Conservation (phyloP, 53 echinoderm and acorn worm species). For the Crossaster papposus region DNA sequence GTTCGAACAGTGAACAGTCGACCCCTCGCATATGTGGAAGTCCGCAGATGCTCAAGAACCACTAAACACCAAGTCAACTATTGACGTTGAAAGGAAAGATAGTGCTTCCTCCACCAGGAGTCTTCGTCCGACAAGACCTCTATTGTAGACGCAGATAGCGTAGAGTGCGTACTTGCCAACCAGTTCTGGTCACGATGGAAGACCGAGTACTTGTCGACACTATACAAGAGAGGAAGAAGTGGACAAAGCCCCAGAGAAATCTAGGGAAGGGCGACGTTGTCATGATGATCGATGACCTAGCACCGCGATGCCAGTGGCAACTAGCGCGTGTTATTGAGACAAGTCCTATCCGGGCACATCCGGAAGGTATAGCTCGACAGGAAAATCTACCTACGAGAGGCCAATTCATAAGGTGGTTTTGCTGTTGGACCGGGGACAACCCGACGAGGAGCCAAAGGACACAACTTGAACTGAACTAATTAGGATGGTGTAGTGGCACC, state of each 20-base stretch:
- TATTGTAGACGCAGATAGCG: slow-evolving; percentile 43
- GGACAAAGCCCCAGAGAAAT: slow-evolving; percentile 27
- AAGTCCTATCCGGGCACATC: not conserved
- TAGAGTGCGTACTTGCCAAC: slow-evolving; percentile 33
- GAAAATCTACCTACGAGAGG: too few species aligned
- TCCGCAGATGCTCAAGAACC: too few species aligned
- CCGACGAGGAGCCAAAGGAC: too few species aligned
- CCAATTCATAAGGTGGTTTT: too few species aligned
- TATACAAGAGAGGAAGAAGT: not conserved
- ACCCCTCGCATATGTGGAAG: slow-evolving; percentile 23
- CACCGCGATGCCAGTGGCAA: too few species aligned
- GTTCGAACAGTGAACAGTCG: slow-evolving; percentile 70
- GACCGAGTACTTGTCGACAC: slow-evolving; percentile 40
- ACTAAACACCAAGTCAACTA: too few species aligned
- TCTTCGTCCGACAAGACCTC: slow-evolving; percentile 40
- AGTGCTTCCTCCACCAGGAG: slow-evolving; percentile 61
- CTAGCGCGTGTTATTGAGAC: not conserved
- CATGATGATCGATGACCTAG: slow-evolving; percentile 44
- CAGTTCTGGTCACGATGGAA: slow-evolving; percentile 57
- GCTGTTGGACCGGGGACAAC: too few species aligned
- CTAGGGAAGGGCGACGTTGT: slow-evolving; percentile 29
- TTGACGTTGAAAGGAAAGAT: not conserved
- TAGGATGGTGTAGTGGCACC: too few species aligned
- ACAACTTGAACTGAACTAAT: too few species aligned
- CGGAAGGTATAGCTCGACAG: too few species aligned